Conservation (phyloP, 2,113 vertebrate species). For the Aphyosemion australe region DNA sequence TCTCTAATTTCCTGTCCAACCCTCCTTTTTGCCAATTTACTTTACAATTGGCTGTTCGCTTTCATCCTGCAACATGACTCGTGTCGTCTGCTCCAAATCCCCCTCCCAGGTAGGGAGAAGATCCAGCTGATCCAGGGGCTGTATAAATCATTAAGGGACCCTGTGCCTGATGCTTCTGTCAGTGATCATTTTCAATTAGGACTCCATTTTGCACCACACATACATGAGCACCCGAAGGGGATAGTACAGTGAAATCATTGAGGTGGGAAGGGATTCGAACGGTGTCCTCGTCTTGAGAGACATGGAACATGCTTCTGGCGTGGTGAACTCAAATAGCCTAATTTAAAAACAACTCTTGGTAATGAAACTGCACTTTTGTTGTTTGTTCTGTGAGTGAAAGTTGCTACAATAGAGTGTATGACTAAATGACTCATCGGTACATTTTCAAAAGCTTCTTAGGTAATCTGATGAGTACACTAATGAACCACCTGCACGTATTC, state of each 20-base stretch:
- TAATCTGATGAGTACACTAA: conserved; percentile 12
- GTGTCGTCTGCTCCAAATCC: conserved; percentile 60
- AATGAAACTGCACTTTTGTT: conserved; percentile 19
- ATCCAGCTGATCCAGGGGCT: conserved; percentile 46
- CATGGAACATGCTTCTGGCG: conserved; percentile 31
- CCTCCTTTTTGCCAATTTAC: conserved; percentile 2
- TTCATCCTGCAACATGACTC: conserved; percentile 41
- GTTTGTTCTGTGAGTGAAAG: conserved; percentile 19
- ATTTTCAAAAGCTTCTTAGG: conserved; percentile 33
- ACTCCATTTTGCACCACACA: conserved; percentile 56
- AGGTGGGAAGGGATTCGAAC: conserved; percentile 48
- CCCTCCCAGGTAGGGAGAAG: conserved; percentile 27
- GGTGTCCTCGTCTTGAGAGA: conserved; percentile 40
- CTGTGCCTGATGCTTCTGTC: conserved; percentile 62
- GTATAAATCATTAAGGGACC: conserved; percentile 67
- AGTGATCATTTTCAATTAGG: conserved; percentile 74
- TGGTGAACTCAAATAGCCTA: conserved; percentile 51
- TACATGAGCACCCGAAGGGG: conserved; percentile 44
- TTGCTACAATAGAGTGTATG: conserved; percentile 17
- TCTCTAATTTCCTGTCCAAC: too few relatives aligned
- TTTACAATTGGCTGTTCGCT: conserved; percentile 43
- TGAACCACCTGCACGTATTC: conserved; percentile 3
- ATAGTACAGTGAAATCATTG: conserved; percentile 45
- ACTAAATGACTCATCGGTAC: conserved; percentile 46
- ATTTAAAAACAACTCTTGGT: conserved; percentile 49